Evolutionary conservation across 2,797 vertebrate species (phyloP), one percentile per base, ranked within the genome.

Genomic region (Graptemys geographica): DNA sequence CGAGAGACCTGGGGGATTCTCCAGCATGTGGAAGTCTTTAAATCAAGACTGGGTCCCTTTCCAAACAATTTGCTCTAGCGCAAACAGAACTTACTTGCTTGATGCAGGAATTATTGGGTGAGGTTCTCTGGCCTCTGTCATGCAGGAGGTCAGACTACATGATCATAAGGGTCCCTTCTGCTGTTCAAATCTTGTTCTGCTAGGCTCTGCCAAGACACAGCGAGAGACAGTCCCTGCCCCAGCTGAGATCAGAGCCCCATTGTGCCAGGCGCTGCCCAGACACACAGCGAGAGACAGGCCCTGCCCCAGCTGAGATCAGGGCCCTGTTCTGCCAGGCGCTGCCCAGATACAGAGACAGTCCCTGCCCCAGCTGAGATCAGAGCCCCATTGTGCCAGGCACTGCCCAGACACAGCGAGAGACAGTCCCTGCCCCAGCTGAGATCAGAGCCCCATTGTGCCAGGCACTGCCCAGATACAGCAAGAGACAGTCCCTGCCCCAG

Each of bases 401-500:
- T 6, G 57, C 28, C 28, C 57, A 59, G 28, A 59, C 12, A 59
- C 27, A 41, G 37, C 37, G 37, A 28, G 5, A 1, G 9, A 56
- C 23, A 4, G 10, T 1, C 55, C 55, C 21, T 23, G 55, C 0
- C 23, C 23, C 59, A 16, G 31, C 6, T 62, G 31, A 65, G 59
- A 33, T 18, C 59, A 65, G 59, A 7, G 31, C 5, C 57, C 11
- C 3, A 6, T 19, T 65, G 33, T 19, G 33, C 57, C 11, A 31
- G 27, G 28, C 5, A 3, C 28, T 6, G 57, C 28, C 28, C 57
- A 59, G 28, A 59, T 28, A 59, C 27, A 28, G n/a, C n/a, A n/a
- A n/a, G 5, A 1, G 9, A 56, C 23, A 4, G 10, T 1, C 55
- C 55, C 21, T 23, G 55, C 0, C 23, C 23, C 59, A 16, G 31